Percentiles rank a stretch among this genome's conserved stretches.
Conservation (phyloP, 2,797 vertebrate genomes). For the Danio kyathit region DNA sequence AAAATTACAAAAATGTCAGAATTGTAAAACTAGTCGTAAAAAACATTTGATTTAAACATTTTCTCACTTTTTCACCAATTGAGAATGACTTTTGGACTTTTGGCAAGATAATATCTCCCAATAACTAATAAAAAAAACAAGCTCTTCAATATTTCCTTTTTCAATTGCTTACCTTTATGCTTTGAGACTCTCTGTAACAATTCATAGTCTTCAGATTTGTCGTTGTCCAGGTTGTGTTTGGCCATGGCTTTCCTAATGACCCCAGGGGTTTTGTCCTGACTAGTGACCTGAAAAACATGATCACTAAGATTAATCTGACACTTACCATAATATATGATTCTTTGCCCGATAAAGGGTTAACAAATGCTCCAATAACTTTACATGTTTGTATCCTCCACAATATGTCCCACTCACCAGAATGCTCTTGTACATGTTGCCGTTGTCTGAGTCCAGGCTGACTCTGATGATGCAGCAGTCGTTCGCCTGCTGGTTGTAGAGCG, state of each 20-base stretch:
- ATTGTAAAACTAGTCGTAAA: no score
- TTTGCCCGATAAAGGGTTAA: no score
- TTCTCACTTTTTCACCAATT: no score
- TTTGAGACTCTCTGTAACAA: conserved; percentile 87
- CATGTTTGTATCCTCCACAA: background rate
- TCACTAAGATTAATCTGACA: background rate
- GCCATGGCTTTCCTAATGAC: conserved; percentile 91
- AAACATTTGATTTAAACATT: no score
- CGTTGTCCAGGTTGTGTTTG: conserved; percentile 87
- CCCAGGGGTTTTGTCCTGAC: conserved; percentile 87
- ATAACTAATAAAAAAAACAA: background rate
- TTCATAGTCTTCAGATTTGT: conserved; percentile 85
- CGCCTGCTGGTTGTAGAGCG: conserved; percentile 90
- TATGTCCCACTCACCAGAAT: conserved; percentile 66
- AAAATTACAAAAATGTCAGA: no score
- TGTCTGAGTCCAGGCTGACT: conserved; percentile 89
- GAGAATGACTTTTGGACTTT: no score
- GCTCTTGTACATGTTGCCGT: conserved; percentile 92
- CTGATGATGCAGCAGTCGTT: conserved; percentile 91
- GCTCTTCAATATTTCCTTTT: background rate
- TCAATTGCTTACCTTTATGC: conserved; percentile 78
- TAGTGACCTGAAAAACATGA: conserved; percentile 78
- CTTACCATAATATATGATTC: no score
- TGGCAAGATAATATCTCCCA: background rate
- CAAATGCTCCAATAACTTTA: no score